Percentiles rank a stretch among this genome's conserved stretches.
These are phyloP conservation scores for Drosophila anomalipes DNA, from an alignment of 2,888 invertebrate species.

Conservation along the genomic window DNA sequence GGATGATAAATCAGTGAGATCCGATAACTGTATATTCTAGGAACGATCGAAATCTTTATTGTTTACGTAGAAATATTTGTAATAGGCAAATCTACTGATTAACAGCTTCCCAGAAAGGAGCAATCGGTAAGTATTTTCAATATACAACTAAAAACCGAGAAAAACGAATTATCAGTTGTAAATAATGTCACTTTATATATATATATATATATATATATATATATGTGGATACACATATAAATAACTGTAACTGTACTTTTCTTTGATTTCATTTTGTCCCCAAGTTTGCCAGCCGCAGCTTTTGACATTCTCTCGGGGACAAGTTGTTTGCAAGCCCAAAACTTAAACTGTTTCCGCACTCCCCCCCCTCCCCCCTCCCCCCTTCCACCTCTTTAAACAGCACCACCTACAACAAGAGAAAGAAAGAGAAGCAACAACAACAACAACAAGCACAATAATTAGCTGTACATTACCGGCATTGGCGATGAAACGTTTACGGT, in stretches of 20 bases:
- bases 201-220: not conserved
- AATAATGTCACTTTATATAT: too few species aligned
- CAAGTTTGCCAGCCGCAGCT: slow-evolving; percentile 20
- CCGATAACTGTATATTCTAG: not conserved
- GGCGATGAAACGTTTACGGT: slow-evolving; percentile 60
- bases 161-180: not conserved
- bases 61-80: not conserved
- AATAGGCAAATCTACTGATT: not conserved
- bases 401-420: not conserved
- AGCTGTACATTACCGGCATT: slow-evolving; percentile 70
- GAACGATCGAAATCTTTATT: not conserved
- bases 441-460: slow-evolving; percentile 53
- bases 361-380: not conserved
- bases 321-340: slow-evolving; percentile 4
- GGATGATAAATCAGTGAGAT: not conserved
- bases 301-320: slow-evolving; percentile 14
- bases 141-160: not conserved
- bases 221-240: not conserved
- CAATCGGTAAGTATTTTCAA: not conserved
- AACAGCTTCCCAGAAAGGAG: not conserved
- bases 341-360: slow-evolving; percentile 1
- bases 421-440: not conserved
- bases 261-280: not conserved
- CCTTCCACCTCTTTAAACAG: not conserved
- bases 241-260: not conserved